Base-by-base conservation (phyloP, 2,113 vertebrate species). In the Elephas maximus region DNA sequence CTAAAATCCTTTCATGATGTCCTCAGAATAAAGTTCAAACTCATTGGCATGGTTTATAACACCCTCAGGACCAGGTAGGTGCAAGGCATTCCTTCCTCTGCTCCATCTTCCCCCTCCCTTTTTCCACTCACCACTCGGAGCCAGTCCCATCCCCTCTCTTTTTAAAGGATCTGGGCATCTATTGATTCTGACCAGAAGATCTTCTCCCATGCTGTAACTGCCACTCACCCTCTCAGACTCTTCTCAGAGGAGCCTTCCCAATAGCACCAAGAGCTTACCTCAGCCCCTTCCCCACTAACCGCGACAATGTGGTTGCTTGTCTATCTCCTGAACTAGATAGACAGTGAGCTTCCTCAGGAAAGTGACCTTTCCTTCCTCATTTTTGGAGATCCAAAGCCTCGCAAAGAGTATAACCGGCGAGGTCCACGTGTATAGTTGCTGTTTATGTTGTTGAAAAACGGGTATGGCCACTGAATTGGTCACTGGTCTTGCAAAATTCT, bases 251-350 rank as follows among this genome's bases (percentile, higher is more conserved):
- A 96, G 91, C 12, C 44, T 30, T 48, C 69, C 37, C 62, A 18
- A 15, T 0, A 30, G n/a, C 83, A 90, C 93, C 85, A 88, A 85
- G 20, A 69, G 51, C 57, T 95, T 57, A 90, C 85, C 91, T 96
- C 87, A 90, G 84, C 69, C 77, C 71, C 51, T 82, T 76, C 37
- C 81, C 9, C 0, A 41, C 74, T 77, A 85, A 74, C 85, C 57
- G 91, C 0, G 53, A 94, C 79, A 89, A 96, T 78, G 21, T 86
- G 93, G 93, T 96, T 88, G 67, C 92, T 95, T 30, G 69, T 33
- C 93, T 53, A 69, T 41, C n/a, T 88, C 78, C 85, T 92, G 51
- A 45, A 57, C 14, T 41, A 67, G 73, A 51, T 41, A 67, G 73
- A 51, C 3, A 0, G 37, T 24, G 88, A 51, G 82, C 48, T 76